Base-by-base conservation (phyloP, 2,888 invertebrate genomes). In the Cremastinae sp. region DNA sequence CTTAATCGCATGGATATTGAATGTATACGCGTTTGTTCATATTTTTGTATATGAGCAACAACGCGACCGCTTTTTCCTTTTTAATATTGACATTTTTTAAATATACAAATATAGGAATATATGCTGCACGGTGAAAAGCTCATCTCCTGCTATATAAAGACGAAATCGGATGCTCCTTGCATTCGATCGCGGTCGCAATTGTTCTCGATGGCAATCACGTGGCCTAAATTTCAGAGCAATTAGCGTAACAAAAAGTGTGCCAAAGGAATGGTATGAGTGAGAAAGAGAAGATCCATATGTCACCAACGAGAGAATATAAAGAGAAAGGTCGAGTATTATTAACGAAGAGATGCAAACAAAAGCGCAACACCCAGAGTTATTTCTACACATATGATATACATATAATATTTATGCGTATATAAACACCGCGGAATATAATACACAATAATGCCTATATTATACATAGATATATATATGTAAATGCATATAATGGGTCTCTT, bases 321-420 rank as follows among this genome's bases (percentile, higher is more conserved):
- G 45, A 59, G 43, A 1, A 18, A 18, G 49, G 0, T 9, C 38
- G 20, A 38, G 51, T 47, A 73, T 76, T 47, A 73, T 76, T 66
- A 58, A 22, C 47, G 74, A 75, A 78, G 65, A 68, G 71, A 62
- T 20, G 58, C 61, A 43, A 70, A 62, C 58, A 68, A 68, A 68
- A 68, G 70, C 18, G 16, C 51, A 14, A n/a, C n/a, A n/a, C n/a
- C 12, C 10, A 22, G 12, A 36, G 53, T 70, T 68, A 58, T 68
- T n/a, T n/a, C 43, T 51, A 66, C 64, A 59, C 69, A 69, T 77
- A n/a, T n/a, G n/a, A n/a, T n/a, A n/a, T n/a, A n/a, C n/a, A n/a
- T n/a, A n/a, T n/a, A n/a, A n/a, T n/a, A n/a, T n/a, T n/a, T n/a
- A n/a, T n/a, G n/a, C n/a, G n/a, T n/a, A n/a, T 65, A 77, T 65